A percentile compares a stretch with the other conserved stretches of the same genome.
phyloP scores from a whole-genome alignment of 2,888 invertebrate species.

The Sericinus montela region DNA sequence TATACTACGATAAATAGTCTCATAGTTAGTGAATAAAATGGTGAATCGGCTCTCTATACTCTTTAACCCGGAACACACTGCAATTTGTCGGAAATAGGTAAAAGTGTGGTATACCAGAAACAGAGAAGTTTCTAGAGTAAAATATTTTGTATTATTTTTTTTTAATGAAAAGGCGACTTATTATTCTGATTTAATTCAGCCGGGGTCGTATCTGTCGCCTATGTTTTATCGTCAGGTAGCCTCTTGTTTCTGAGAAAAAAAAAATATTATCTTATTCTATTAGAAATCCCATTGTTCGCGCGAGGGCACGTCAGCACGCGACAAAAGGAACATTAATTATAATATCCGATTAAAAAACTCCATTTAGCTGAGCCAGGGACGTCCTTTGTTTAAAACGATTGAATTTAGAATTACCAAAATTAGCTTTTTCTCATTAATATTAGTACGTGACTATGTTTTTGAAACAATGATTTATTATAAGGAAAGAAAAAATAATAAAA shows the following conservation, averaged over 20 bases:
- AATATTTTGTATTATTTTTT: not conserved
- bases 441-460: too few species aligned
- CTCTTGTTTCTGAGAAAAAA: conserved; percentile 73
- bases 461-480: conserved; percentile 49
- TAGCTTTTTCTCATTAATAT: conserved; percentile 55
- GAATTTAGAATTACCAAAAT: conserved; percentile 73
- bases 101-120: too few species aligned
- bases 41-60: too few species aligned
- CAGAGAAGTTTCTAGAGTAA: too few species aligned
- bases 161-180: conserved; percentile 44
- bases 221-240: conserved; percentile 76
- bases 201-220: conserved; percentile 59
- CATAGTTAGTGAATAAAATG: too few species aligned
- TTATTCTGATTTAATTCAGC: conserved; percentile 72
- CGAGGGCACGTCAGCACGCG: conserved; percentile 77
- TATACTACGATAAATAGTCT: too few species aligned
- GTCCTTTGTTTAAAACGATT: conserved; percentile 77
- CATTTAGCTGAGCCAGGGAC: conserved; percentile 73
- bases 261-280: conserved; percentile 76
- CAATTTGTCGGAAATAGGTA: too few species aligned
- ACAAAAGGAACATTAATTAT: conserved; percentile 80
- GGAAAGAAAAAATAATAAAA: conserved; percentile 28
- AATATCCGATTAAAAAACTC: conserved; percentile 80
- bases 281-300: conserved; percentile 77
- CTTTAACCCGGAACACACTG: too few species aligned